Evolutionary conservation across 1,140 invertebrate genomes (phyloP), one percentile per base, ranked within the genome.

Genomic region (Coelopa frigida): DNA sequence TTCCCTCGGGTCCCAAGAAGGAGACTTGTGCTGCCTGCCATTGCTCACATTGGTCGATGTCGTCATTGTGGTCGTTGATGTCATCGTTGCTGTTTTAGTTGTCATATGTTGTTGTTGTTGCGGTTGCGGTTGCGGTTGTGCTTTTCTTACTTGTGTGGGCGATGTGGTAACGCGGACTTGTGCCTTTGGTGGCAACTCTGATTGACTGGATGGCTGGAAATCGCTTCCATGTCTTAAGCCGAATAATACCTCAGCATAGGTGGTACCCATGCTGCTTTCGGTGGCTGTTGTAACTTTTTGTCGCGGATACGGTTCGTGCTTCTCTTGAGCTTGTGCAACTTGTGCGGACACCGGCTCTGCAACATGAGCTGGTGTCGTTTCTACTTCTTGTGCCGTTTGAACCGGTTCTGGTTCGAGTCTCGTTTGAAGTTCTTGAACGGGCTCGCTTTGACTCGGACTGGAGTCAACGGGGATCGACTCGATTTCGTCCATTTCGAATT

Each of bases 131-230:
- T 40, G 6, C 7, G 10, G 38, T 40, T 40, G 17, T n/a, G n/a
- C n/a, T 40, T 23, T 20, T 8, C 6, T 17, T 8, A 37, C 35
- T 50, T 50, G 45, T 39, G 50, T 49, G 15, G 57, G 48, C 23
- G 60, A 46, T 21, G 52, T 50, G 38, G 53, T 54, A 7, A 62
- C 33, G 46, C 73, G 74, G 55, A 68, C 60, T 50, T 52, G 68
- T 31, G 70, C 55, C 20, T 49, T 57, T 43, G 52, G 68, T 31
- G 70, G 53, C 20, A 50, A 57, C 43, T 58, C 14, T 27, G 39
- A 50, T 48, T 61, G 70, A 73, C 72, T 77, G 75, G 76, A 78
- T 77, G 75, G 75, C 75, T 77, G 76, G 65, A 65, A 68, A 61
- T 58, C 42, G 38, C 58, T 44, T 51, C 45, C 50, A 44, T 64